Evolutionary conservation across 2,888 invertebrate species (phyloP).

Genomic region (Pedicia rivosa): DNA sequence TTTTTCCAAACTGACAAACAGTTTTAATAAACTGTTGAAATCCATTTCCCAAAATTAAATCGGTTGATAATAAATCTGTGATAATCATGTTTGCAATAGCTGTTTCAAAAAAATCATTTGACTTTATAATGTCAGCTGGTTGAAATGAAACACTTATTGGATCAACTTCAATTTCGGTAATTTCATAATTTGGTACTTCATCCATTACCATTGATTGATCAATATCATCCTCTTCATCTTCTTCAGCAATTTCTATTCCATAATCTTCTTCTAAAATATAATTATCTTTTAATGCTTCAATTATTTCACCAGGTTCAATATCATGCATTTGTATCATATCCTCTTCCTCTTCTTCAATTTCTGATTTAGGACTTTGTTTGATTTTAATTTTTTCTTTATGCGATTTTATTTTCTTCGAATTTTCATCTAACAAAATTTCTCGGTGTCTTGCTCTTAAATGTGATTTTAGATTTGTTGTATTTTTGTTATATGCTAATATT

Average conservation of each 20-base stretch:
- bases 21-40: slow-evolving; percentile 13
- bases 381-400: too few species aligned
- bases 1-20: not conserved
- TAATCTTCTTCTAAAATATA: not conserved
- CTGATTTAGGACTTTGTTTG: too few species aligned
- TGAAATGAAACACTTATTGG: not conserved
- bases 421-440: slow-evolving; percentile 15
- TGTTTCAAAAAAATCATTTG: slow-evolving; percentile 5
- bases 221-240: not conserved
- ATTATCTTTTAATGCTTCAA: not conserved
- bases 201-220: too few species aligned
- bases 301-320: slow-evolving; percentile 3
- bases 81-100: slow-evolving; percentile 17
- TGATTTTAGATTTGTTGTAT: slow-evolving; percentile 24
- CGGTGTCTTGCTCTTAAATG: slow-evolving; percentile 17
- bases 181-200: not conserved
- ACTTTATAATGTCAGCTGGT: too few species aligned
- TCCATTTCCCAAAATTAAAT: slow-evolving; percentile 14
- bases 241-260: not conserved
- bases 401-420: slow-evolving; percentile 1
- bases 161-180: not conserved
- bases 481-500: slow-evolving; percentile 26
- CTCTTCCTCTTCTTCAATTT: too few species aligned
- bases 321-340: too few species aligned
- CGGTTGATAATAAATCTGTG: slow-evolving; percentile 15